Evolutionary conservation across 2,888 invertebrate genomes (phyloP).

Genomic region (Brachynemurus nebulosus): DNA sequence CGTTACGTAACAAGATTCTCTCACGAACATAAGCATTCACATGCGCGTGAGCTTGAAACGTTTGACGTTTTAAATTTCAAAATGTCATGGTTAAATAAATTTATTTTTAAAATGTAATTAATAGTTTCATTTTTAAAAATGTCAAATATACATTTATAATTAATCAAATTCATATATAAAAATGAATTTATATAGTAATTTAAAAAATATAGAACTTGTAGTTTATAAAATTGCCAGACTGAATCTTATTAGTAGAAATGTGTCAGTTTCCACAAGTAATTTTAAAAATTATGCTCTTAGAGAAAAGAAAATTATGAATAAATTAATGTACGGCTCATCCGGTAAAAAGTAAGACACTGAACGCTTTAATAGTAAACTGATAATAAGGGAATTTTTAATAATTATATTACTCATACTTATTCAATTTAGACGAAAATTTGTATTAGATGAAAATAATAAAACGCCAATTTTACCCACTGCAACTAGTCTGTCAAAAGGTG

Average conservation of each 20-base stretch:
- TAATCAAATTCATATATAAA: neutral
- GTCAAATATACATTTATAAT: neutral
- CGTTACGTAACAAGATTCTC: too few species aligned
- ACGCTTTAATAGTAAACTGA: neutral
- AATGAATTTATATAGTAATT: neutral
- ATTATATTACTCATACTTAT: conserved; percentile 3
- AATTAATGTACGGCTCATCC: conserved; percentile 16
- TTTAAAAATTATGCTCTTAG: conserved; percentile 12
- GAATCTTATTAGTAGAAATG: conserved; percentile 5
- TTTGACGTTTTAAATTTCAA: too few species aligned
- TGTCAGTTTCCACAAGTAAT: conserved; percentile 9
- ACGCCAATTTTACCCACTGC: conserved; percentile 22
- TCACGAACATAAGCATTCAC: too few species aligned
- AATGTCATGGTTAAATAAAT: too few species aligned
- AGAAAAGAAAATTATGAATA: conserved; percentile 19
- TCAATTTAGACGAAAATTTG: conserved; percentile 15
- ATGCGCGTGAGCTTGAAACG: too few species aligned
- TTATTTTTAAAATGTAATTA: too few species aligned
- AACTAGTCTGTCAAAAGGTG: conserved; percentile 27
- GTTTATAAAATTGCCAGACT: too few species aligned
- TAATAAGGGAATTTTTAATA: neutral
- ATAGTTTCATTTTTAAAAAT: too few species aligned
- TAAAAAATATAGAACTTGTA: neutral
- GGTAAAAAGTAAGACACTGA: conserved; percentile 19
- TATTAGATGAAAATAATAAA: conserved; percentile 19